phyloP scores from a whole-genome alignment of 2,888 invertebrate genomes.

The Elegia similella region DNA sequence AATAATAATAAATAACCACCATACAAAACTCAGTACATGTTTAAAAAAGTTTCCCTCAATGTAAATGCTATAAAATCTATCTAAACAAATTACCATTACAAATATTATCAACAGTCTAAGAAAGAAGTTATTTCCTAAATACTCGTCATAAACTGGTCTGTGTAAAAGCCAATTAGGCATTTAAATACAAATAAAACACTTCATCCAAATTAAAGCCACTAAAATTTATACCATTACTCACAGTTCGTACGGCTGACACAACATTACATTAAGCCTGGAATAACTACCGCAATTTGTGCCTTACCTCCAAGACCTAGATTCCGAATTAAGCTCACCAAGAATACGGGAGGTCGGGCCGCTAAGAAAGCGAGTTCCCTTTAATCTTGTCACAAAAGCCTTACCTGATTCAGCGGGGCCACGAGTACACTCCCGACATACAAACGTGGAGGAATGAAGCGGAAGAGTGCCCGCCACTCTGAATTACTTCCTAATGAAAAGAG shows the following conservation, averaged over 20 bases:
- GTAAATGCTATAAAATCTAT: too few species aligned
- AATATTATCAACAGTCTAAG: too few species aligned
- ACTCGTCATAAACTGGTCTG: background rate
- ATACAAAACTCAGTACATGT: too few species aligned
- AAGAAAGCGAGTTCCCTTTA: conserved; percentile 77
- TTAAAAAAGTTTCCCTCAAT: too few species aligned
- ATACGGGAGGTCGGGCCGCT: conserved; percentile 45
- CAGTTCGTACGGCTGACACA: conserved; percentile 20
- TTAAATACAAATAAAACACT: background rate
- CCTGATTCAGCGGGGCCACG: conserved; percentile 73
- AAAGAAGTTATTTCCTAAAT: background rate
- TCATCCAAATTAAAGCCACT: conserved; percentile 22
- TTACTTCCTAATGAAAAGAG: conserved; percentile 82
- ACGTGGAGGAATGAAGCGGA: conserved; percentile 77
- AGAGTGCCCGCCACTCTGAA: conserved; percentile 77
- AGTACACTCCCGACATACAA: conserved; percentile 69
- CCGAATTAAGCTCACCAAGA: conserved; percentile 67
- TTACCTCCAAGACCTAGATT: conserved; percentile 56
- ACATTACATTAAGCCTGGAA: conserved; percentile 28
- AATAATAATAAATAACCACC: too few species aligned
- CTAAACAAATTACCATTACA: too few species aligned
- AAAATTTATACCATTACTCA: conserved; percentile 22
- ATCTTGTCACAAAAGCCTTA: conserved; percentile 80
- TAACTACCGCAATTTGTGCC: conserved; percentile 31
- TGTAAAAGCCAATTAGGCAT: background rate